Evolutionary conservation across 2,888 invertebrate species (phyloP).

Genomic region (Acronicta aceris): DNA sequence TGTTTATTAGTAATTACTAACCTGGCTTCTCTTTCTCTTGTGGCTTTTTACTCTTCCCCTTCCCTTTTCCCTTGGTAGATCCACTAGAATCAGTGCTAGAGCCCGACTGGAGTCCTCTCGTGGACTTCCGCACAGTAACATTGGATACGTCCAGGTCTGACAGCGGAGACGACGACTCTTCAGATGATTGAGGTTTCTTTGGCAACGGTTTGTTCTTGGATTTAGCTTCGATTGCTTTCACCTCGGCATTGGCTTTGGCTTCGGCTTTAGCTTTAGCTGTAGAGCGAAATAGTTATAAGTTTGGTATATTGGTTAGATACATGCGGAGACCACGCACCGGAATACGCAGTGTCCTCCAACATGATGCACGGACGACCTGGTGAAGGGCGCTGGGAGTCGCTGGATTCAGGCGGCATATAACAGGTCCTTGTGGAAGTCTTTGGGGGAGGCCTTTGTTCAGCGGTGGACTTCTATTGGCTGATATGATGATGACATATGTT

Average conservation of each 20-base stretch:
- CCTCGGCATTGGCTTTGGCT: conserved; percentile 42
- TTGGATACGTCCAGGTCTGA: conserved; percentile 74
- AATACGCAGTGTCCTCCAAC: no score
- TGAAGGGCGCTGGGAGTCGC: no score
- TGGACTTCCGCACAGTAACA: conserved; percentile 72
- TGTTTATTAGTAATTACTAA: conserved; percentile 24
- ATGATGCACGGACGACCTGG: no score
- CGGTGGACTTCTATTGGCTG: no score
- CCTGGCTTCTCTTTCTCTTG: conserved; percentile 43
- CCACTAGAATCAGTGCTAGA: conserved; percentile 69
- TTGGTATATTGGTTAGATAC: no score
- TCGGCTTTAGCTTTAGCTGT: conserved; percentile 64
- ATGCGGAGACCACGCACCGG: no score
- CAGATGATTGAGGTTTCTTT: conserved; percentile 31
- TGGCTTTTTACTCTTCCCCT: conserved; percentile 58
- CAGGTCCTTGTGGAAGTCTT: no score
- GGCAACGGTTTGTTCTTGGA: conserved; percentile 27
- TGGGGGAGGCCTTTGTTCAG: no score
- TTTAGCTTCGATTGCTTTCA: conserved; percentile 32
- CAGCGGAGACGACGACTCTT: conserved; percentile 46
- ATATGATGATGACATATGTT: no score
- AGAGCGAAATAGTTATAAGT: conserved; percentile 8
- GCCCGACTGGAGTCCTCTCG: conserved; percentile 61
- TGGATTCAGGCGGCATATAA: no score
- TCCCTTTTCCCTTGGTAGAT: conserved; percentile 44